These are phyloP conservation scores for Lycopodina hypogea DNA, from an alignment of 37 sponge, comb jelly and placozoan species.

Conservation along the genomic window DNA sequence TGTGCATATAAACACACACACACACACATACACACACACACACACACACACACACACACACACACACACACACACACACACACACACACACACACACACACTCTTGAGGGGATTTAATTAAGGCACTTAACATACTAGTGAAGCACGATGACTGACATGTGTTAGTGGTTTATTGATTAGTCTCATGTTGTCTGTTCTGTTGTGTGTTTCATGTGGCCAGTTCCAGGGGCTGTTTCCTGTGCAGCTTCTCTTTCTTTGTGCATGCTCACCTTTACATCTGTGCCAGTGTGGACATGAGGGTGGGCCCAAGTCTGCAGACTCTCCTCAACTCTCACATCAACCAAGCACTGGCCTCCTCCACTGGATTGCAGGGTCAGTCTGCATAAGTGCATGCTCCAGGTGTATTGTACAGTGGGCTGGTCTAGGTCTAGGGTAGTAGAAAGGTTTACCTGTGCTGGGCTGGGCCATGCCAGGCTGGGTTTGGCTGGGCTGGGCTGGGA, in stretches of 20 bases:
- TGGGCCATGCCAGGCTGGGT: not conserved
- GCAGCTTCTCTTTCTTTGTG: slow-evolving; percentile 75
- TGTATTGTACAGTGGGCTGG: too few relatives aligned
- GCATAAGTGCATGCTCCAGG: not conserved
- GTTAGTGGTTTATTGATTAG: too few relatives aligned
- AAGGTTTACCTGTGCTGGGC: too few relatives aligned
- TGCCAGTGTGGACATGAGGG: slow-evolving; percentile 77
- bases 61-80: slow-evolving; percentile 4
- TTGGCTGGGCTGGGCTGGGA: too few relatives aligned
- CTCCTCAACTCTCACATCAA: slow-evolving; percentile 50
- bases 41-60: slow-evolving; percentile 4
- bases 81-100: slow-evolving; percentile 4
- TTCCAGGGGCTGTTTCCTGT: slow-evolving; percentile 60
- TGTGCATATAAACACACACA: not conserved
- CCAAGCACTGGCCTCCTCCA: slow-evolving; percentile 67
- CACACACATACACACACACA: slow-evolving; percentile 1
- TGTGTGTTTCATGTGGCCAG: not conserved
- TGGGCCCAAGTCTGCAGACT: slow-evolving; percentile 50
- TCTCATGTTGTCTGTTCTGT: too few relatives aligned
- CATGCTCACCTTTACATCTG: slow-evolving; percentile 76
- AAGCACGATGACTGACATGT: too few relatives aligned
- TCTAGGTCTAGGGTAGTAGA: too few relatives aligned
- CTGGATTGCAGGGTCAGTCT: slow-evolving; percentile 67
- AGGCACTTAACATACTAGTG: too few relatives aligned
- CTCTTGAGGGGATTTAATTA: too few relatives aligned